A percentile compares a stretch with the other conserved stretches of the same genome.
phyloP scores from a whole-genome alignment of 1,140 invertebrate genomes.

The Drosophila subobscura region DNA sequence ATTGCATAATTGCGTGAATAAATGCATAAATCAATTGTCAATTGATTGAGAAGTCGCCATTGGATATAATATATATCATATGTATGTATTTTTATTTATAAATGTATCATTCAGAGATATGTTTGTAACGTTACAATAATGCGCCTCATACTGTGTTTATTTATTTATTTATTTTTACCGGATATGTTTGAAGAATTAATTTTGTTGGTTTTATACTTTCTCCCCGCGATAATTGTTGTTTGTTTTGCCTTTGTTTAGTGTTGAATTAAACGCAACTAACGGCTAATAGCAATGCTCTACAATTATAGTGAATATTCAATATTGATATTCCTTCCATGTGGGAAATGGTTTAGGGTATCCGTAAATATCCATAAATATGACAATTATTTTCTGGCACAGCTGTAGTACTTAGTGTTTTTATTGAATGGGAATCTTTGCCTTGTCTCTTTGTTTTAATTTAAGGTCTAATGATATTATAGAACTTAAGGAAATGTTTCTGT shows the following conservation, averaged over 20 bases:
- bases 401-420: no score
- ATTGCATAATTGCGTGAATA: slow-evolving; percentile 76
- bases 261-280: slow-evolving; percentile 20
- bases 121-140: slow-evolving; percentile 2
- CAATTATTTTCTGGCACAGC: neutral
- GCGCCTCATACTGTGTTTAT: slow-evolving; percentile 26
- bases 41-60: slow-evolving; percentile 40
- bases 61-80: slow-evolving; percentile 6
- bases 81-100: neutral
- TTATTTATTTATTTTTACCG: slow-evolving; percentile 62
- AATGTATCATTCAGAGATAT: neutral
- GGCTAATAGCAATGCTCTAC: slow-evolving; percentile 38
- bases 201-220: slow-evolving; percentile 22
- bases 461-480: no score
- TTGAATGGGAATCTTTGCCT: no score
- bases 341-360: slow-evolving; percentile 17
- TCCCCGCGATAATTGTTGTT: slow-evolving; percentile 6
- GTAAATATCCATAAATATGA: neutral
- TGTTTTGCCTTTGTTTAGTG: neutral
- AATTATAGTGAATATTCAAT: slow-evolving; percentile 23
- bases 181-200: slow-evolving; percentile 48
- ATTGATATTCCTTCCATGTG: slow-evolving; percentile 14
- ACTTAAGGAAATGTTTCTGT: no score
- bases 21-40: slow-evolving; percentile 66
- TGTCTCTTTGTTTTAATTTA: no score